Evolutionary conservation across 1,140 invertebrate species (phyloP).

Genomic region (Sesamia nonagrioides): DNA sequence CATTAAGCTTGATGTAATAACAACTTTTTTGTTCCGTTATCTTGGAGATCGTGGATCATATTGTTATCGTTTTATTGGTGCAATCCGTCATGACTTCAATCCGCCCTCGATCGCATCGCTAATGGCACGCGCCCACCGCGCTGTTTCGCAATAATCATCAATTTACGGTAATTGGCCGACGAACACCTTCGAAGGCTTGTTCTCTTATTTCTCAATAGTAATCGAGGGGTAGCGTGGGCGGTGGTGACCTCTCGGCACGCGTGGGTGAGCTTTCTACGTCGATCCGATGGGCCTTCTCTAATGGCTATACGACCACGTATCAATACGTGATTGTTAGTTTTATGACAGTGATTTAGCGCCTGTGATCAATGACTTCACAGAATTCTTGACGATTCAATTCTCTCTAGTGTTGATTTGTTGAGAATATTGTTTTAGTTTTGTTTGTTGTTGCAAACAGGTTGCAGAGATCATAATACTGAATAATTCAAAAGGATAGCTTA

Average conservation of each 20-base stretch:
- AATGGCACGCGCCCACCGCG: slow-evolving; percentile 47
- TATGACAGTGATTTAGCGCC: slow-evolving; percentile 23
- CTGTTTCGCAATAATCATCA: slow-evolving; percentile 66
- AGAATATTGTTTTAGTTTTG: neutral
- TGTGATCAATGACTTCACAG: slow-evolving; percentile 34
- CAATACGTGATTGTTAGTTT: slow-evolving; percentile 34
- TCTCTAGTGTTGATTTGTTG: slow-evolving; percentile 11
- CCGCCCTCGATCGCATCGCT: slow-evolving; percentile 45
- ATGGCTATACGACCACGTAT: slow-evolving; percentile 48
- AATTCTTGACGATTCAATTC: slow-evolving; percentile 20
- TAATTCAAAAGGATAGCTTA: slow-evolving; percentile 40
- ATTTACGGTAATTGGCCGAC: slow-evolving; percentile 62
- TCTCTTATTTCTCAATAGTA: slow-evolving; percentile 61
- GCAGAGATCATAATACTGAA: slow-evolving; percentile 45
- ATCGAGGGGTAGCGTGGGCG: slow-evolving; percentile 64
- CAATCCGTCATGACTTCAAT: slow-evolving; percentile 45
- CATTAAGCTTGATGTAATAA: slow-evolving; percentile 40
- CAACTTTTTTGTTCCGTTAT: slow-evolving; percentile 41
- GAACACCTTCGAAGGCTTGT: slow-evolving; percentile 56
- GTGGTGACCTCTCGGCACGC: slow-evolving; percentile 72
- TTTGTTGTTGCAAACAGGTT: slow-evolving; percentile 39
- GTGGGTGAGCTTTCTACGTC: slow-evolving; percentile 74
- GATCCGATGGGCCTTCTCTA: slow-evolving; percentile 58
- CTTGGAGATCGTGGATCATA: slow-evolving; percentile 28
- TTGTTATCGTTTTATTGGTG: slow-evolving; percentile 50